Evolutionary conservation across 1,140 invertebrate genomes (phyloP).

Genomic region (Heliconius congener): DNA sequence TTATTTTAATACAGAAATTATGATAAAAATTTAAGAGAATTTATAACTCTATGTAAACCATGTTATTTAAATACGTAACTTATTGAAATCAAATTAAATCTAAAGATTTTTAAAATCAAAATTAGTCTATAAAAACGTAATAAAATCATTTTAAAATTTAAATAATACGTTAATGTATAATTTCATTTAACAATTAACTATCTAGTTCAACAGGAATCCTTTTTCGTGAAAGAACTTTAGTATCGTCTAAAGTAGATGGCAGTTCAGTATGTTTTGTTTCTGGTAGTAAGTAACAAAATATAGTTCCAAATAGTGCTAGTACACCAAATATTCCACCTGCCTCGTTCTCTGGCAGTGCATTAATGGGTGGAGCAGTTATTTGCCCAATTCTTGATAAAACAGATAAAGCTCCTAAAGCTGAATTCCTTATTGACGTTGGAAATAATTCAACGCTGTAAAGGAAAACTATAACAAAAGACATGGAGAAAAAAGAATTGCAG

Average conservation of each 20-base stretch:
- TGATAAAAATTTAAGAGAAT: too few species aligned
- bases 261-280: constrained; percentile 63
- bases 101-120: neutral
- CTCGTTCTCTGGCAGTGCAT: constrained; percentile 62
- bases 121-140: neutral
- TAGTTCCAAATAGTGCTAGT: constrained; percentile 82
- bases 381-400: constrained; percentile 81
- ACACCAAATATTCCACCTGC: constrained; percentile 86
- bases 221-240: constrained; percentile 40
- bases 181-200: neutral
- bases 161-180: neutral
- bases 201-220: constrained; percentile 23
- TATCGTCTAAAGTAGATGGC: constrained; percentile 59
- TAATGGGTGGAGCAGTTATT: constrained; percentile 78
- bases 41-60: too few species aligned
- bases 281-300: constrained; percentile 83
- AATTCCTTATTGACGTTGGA: constrained; percentile 82
- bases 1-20: too few species aligned
- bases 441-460: constrained; percentile 82
- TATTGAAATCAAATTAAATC: neutral
- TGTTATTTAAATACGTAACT: too few species aligned
- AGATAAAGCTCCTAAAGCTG: constrained; percentile 80
- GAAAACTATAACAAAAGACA: constrained; percentile 82
- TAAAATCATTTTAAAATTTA: neutral
- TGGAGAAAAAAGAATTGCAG: constrained; percentile 82